These are phyloP conservation scores for Rhinogobio ventralis DNA, from an alignment of 2,797 vertebrate genomes.

Conservation along the genomic window DNA sequence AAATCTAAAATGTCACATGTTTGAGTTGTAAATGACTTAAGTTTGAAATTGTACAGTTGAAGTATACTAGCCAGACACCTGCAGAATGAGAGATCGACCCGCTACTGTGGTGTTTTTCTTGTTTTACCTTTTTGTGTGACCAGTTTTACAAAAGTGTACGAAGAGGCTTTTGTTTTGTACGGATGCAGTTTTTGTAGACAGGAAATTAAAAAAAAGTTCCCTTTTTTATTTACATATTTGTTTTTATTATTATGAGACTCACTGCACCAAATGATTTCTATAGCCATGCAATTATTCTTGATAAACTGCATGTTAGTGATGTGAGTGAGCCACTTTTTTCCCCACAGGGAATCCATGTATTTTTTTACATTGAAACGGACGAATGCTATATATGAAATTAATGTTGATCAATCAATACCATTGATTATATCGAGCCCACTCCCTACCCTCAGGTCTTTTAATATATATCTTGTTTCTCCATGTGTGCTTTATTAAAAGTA, in stretches of 20 bases:
- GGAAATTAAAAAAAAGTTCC: slow-evolving; percentile 1
- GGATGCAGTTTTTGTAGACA: slow-evolving; percentile 26
- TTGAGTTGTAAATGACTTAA: background rate
- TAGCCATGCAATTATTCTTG: background rate
- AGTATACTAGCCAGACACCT: background rate
- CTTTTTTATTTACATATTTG: background rate
- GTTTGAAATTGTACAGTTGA: slow-evolving; percentile 14
- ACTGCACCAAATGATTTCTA: background rate
- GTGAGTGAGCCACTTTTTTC: background rate
- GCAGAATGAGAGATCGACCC: background rate
- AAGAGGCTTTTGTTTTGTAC: slow-evolving; percentile 36
- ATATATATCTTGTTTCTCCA: background rate
- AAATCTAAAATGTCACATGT: background rate
- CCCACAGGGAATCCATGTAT: background rate
- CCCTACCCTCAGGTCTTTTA: background rate
- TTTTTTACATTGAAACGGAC: background rate
- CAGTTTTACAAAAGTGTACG: slow-evolving; percentile 26
- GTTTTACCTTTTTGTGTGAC: slow-evolving; percentile 19
- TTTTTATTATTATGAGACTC: no score
- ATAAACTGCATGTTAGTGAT: no score
- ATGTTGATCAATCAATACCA: background rate
- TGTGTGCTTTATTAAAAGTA: background rate
- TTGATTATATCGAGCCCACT: background rate
- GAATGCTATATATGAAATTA: background rate
- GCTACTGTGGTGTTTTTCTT: background rate